phyloP scores from a whole-genome alignment of 2,888 invertebrate species.

The Dynastes hyllus region DNA sequence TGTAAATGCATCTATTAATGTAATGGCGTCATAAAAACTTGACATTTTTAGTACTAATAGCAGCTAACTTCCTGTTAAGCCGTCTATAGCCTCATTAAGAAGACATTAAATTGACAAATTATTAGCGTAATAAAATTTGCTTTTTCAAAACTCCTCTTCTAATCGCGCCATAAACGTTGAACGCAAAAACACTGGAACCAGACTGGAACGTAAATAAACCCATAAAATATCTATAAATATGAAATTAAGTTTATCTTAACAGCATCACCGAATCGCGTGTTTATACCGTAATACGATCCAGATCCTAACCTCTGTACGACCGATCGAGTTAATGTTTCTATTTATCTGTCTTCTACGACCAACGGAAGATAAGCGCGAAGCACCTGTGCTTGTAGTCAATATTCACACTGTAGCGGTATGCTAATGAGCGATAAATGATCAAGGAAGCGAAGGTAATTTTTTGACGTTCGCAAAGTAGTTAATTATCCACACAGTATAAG shows the following conservation, averaged over 20 bases:
- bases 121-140: slow-evolving; percentile 42
- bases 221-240: slow-evolving; percentile 44
- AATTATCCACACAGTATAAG: neutral
- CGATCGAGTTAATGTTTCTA: slow-evolving; percentile 19
- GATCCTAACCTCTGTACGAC: slow-evolving; percentile 19
- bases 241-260: slow-evolving; percentile 33
- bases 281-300: slow-evolving; percentile 28
- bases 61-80: slow-evolving; percentile 23
- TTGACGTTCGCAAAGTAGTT: slow-evolving; percentile 13
- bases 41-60: slow-evolving; percentile 18
- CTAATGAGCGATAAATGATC: slow-evolving; percentile 48
- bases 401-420: slow-evolving; percentile 26
- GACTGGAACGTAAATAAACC: slow-evolving; percentile 27
- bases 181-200: slow-evolving; percentile 22
- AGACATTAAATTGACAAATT: slow-evolving; percentile 42
- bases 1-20: slow-evolving; percentile 8
- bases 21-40: slow-evolving; percentile 21
- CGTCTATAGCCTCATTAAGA: slow-evolving; percentile 32
- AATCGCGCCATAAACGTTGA: slow-evolving; percentile 27
- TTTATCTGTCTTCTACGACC: neutral
- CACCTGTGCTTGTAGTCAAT: slow-evolving; percentile 11
- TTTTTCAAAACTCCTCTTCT: slow-evolving; percentile 19
- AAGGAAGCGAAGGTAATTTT: slow-evolving; percentile 49
- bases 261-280: slow-evolving; percentile 28
- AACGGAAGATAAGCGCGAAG: slow-evolving; percentile 4